Base-by-base conservation (phyloP, 2,888 invertebrate genomes). In the Apeira syringaria region DNA sequence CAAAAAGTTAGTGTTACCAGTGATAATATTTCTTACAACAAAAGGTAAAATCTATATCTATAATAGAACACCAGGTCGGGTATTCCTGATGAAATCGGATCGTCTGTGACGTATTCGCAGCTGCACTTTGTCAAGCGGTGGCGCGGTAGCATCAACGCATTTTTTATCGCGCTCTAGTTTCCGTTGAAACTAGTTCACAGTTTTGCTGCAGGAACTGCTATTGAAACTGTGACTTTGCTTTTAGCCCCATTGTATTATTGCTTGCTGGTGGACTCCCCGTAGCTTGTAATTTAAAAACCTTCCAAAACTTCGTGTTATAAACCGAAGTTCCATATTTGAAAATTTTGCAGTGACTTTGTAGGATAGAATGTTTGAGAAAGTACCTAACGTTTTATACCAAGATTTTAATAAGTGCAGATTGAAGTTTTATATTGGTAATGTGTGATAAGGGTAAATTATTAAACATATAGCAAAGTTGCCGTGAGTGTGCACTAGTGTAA, bases 51-150 rank as follows among this genome's bases (percentile, higher is more conserved):
- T n/a, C n/a, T n/a, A n/a, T n/a, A n/a, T n/a, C n/a, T n/a, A n/a
- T n/a, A n/a, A n/a, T n/a, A n/a, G n/a, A n/a, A n/a, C n/a, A n/a
- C n/a, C n/a, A n/a, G n/a, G n/a, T n/a, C n/a, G n/a, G n/a, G n/a
- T n/a, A n/a, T n/a, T n/a, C n/a, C n/a, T n/a, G n/a, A n/a, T n/a
- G n/a, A 30, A 31, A 22, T 24, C 10, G 13, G 30, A 38, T 17
- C 47, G 53, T 56, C 25, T 42, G 22, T 9, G 28, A 6, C 13
- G 32, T 59, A 56, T 57, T 61, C 62, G 64, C 64, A 50, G 45
- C 56, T 69, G 68, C 68, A 66, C 65, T 73, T 63, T 67, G 59
- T 75, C 74, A 70, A 42, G 9, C 25, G 28, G 36, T 38, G 31
- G 13, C 41, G 42, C 41, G 42, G 44, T 45, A 47, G 55, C 59